Percentiles rank a stretch among this genome's conserved stretches.
phyloP scores from a whole-genome alignment of 2,888 invertebrate species.

The Microchrysa polita region DNA sequence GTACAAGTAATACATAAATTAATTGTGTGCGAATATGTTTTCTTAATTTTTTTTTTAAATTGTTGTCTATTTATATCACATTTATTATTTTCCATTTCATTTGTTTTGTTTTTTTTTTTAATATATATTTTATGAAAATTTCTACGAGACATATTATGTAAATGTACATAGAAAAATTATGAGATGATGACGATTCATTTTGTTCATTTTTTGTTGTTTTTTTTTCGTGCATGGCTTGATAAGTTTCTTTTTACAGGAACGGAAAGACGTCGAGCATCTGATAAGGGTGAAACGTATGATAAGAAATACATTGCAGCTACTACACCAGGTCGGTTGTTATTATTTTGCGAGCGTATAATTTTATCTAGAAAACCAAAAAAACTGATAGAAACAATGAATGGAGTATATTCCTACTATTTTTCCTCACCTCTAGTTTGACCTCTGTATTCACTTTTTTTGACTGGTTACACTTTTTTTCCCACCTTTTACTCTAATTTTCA shows the following conservation, averaged over 20 bases:
- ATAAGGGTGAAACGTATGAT: slow-evolving; percentile 65
- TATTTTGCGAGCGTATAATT: slow-evolving; percentile 50
- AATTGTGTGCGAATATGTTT: no score
- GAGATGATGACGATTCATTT: no score
- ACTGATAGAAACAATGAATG: no score
- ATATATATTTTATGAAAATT: slow-evolving; percentile 9
- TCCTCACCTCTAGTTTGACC: neutral
- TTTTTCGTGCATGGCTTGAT: slow-evolving; percentile 64
- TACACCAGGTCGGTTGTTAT: slow-evolving; percentile 64
- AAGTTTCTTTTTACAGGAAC: slow-evolving; percentile 64
- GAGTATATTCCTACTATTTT: slow-evolving; percentile 13
- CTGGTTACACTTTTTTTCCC: neutral
- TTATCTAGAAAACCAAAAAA: no score
- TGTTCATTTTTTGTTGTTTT: no score
- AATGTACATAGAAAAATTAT: no score
- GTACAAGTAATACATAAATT: no score
- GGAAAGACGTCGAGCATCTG: slow-evolving; percentile 64
- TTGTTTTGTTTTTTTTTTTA: slow-evolving; percentile 34
- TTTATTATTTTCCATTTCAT: slow-evolving; percentile 21
- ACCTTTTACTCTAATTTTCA: neutral
- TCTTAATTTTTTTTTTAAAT: neutral
- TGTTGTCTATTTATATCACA: slow-evolving; percentile 2
- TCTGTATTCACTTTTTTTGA: neutral
- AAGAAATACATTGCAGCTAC: slow-evolving; percentile 65
- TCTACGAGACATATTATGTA: no score